Percentiles rank a stretch among this genome's conserved stretches.
These are phyloP conservation scores for Sarcoramphus papa DNA, from an alignment of 2,797 vertebrate species.

Conservation along the genomic window DNA sequence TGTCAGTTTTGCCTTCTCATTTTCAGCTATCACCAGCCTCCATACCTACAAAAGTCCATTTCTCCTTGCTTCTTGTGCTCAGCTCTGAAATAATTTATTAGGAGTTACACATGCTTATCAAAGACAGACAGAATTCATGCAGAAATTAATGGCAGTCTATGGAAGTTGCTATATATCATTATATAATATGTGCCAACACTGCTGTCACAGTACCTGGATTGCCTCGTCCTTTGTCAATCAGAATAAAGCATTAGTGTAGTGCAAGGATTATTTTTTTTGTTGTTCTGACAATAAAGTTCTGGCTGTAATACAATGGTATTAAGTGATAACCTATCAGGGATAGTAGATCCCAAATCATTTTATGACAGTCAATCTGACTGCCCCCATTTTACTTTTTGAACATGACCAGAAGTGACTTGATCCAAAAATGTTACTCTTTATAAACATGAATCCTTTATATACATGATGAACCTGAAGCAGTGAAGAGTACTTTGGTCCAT, in stretches of 20 bases:
- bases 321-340: background rate
- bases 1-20: slow-evolving; percentile 19
- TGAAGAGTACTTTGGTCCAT: background rate
- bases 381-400: background rate
- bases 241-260: background rate
- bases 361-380: background rate
- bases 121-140: slow-evolving; percentile 15
- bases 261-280: background rate
- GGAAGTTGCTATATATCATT: slow-evolving; percentile 6
- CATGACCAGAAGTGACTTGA: background rate
- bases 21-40: slow-evolving; percentile 24
- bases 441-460: background rate
- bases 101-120: slow-evolving; percentile 29
- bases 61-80: slow-evolving; percentile 13
- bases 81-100: slow-evolving; percentile 22
- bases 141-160: slow-evolving; percentile 16
- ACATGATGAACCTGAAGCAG: background rate
- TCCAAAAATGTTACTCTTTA: background rate
- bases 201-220: background rate
- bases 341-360: background rate
- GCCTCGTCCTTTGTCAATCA: background rate
- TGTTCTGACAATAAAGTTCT: background rate
- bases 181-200: background rate
- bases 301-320: background rate
- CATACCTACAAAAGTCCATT: background rate